Percentiles rank a stretch among this genome's conserved stretches.
phyloP scores from a whole-genome alignment of 2,888 invertebrate species.

The Monoplex corrugatus region DNA sequence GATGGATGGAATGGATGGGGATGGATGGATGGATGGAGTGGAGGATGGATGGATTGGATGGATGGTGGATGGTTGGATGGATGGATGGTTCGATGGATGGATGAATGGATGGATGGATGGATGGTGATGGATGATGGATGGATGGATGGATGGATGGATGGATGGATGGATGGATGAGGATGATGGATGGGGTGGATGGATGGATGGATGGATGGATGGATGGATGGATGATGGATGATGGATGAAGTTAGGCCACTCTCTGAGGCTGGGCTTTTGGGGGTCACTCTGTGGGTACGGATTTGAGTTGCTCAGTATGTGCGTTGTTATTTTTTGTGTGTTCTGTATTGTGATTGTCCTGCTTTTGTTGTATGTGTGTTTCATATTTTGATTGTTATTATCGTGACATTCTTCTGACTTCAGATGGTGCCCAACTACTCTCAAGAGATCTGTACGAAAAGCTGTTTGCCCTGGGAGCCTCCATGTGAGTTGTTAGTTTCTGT shows the following conservation, averaged over 20 bases:
- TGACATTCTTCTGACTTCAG: conserved; percentile 70
- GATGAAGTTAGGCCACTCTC: neutral
- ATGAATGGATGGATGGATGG: neutral
- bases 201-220: neutral
- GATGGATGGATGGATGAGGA: neutral
- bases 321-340: neutral
- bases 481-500: conserved; percentile 79
- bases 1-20: neutral
- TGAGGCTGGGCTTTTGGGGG: neutral
- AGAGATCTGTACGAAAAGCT: conserved; percentile 84
- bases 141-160: too few species aligned
- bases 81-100: neutral
- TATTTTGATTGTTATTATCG: neutral
- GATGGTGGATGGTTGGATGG: neutral
- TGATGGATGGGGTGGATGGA: neutral
- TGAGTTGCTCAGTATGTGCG: neutral
- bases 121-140: too few species aligned
- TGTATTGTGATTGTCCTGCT: too few species aligned
- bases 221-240: neutral
- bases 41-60: too few species aligned
- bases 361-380: neutral
- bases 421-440: conserved; percentile 85
- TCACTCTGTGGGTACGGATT: neutral
- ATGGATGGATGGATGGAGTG: neutral
- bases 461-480: conserved; percentile 85